Base-by-base conservation (phyloP, 2,797 vertebrate species). In the Scarus forsteni region DNA sequence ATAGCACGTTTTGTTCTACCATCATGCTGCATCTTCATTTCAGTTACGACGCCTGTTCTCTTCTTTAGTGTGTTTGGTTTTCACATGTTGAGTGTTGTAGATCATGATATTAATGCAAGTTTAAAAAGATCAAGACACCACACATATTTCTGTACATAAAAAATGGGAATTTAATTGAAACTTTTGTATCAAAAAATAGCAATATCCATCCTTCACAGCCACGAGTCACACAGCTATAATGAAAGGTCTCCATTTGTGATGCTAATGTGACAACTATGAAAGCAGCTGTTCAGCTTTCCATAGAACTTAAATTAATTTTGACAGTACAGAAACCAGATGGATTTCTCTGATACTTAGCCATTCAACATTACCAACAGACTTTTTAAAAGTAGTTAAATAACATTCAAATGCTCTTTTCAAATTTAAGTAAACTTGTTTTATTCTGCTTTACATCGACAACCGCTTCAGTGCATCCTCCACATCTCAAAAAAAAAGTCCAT, bases 161-260 rank as follows among this genome's bases (percentile, higher is more conserved):
- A 44, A 92, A 90, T 92, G 76, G 81, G 93, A 86, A 68, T 98
- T 98, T 98, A 97, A 98, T 98, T 97, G 93, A 98, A 97, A 97
- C 93, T 94, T 95, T 94, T 95, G 96, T 97, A 97, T 99, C 95
- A 96, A 98, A 95, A 98, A 98, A 98, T 97, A 97, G 91, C 83
- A 94, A 95, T 96, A 94, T 98, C 93, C 95, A 96, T 89, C 82
- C 83, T 85, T 88, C 79, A 90, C 75, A 88, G 85, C 96, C 96
- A 89, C 85, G 87, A 95, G 92, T 96, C 94, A 94, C 95, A 95
- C 95, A 92, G 92, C 92, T 95, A 87, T 94, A 95, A 90, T 91
- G 90, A 89, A 90, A 90, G 90, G 87, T 90, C 92, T 93, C 80
- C 86, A 91, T 90, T 27, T 86, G 89, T 85, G 90, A 91, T 83